A percentile compares a stretch with the other conserved stretches of the same genome.
phyloP scores from a whole-genome alignment of 2,888 invertebrate genomes.

The Arrhopalites spinosus region DNA sequence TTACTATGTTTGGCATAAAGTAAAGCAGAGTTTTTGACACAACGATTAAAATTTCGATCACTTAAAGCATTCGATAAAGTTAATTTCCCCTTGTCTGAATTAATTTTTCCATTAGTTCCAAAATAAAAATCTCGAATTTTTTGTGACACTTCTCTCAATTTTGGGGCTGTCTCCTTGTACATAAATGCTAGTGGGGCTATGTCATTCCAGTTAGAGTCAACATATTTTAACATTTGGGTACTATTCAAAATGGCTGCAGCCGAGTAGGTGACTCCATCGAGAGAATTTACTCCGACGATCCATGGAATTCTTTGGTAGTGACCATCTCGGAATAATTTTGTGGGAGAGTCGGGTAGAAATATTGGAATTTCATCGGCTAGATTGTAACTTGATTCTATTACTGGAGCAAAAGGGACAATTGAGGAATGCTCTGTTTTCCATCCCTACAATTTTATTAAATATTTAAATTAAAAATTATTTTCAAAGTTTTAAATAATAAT shows the following conservation, averaged over 20 bases:
- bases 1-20: conserved; percentile 36
- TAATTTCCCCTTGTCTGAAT: conserved; percentile 31
- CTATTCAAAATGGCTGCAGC: conserved; percentile 39
- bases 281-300: conserved; percentile 41
- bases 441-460: conserved; percentile 2
- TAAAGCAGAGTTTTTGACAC: conserved; percentile 39
- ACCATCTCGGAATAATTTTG: conserved; percentile 41
- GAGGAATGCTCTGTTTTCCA: conserved; percentile 6
- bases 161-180: conserved; percentile 42
- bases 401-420: conserved; percentile 43
- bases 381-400: conserved; percentile 35
- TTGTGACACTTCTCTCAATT: conserved; percentile 36
- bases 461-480: not conserved
- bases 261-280: conserved; percentile 41
- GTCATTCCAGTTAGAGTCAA: conserved; percentile 41
- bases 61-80: conserved; percentile 40
- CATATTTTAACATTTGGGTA: conserved; percentile 31
- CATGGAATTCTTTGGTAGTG: conserved; percentile 38
- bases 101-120: conserved; percentile 27
- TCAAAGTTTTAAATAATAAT: not conserved
- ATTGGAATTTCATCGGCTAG: conserved; percentile 37
- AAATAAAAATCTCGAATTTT: conserved; percentile 44
- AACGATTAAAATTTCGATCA: conserved; percentile 44
- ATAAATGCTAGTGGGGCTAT: conserved; percentile 43
- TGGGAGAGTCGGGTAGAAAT: conserved; percentile 43